phyloP scores from a whole-genome alignment of 1,140 invertebrate species.

The Drosophila miranda region DNA sequence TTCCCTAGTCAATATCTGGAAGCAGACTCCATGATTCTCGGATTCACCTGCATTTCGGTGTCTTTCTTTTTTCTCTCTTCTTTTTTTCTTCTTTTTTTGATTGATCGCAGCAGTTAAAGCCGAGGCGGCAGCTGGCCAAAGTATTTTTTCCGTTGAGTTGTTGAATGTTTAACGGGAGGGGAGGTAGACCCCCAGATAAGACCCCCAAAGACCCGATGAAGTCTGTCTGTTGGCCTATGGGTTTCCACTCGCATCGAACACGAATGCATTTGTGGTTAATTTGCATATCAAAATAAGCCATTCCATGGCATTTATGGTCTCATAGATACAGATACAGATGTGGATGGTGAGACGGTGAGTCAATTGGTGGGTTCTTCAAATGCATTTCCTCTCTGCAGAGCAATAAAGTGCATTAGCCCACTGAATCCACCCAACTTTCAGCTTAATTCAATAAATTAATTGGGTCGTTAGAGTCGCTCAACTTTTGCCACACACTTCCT shows the following conservation, averaged over 20 bases:
- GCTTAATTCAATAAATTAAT: slow-evolving; percentile 73
- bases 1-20: slow-evolving; percentile 4
- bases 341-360: slow-evolving; percentile 17
- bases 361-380: slow-evolving; percentile 38
- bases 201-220: slow-evolving; percentile 40
- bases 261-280: slow-evolving; percentile 62
- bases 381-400: slow-evolving; percentile 46
- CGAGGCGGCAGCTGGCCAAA: slow-evolving; percentile 32
- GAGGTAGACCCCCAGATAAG: slow-evolving; percentile 13
- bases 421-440: neutral
- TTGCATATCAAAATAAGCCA: slow-evolving; percentile 71
- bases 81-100: slow-evolving; percentile 37
- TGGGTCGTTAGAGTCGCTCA: slow-evolving; percentile 57
- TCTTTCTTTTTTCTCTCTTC: neutral
- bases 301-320: slow-evolving; percentile 6
- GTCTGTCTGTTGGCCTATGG: slow-evolving; percentile 20
- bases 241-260: slow-evolving; percentile 31
- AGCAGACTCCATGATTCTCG: slow-evolving; percentile 8
- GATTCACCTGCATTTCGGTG: slow-evolving; percentile 55
- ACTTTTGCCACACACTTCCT: slow-evolving; percentile 63
- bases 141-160: slow-evolving; percentile 53
- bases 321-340: slow-evolving; percentile 12
- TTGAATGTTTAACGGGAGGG: slow-evolving; percentile 39
- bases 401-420: slow-evolving; percentile 61
- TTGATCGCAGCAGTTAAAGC: slow-evolving; percentile 59